phyloP scores from a whole-genome alignment of 2,888 invertebrate genomes.

The Brachynemurus nebulosus region DNA sequence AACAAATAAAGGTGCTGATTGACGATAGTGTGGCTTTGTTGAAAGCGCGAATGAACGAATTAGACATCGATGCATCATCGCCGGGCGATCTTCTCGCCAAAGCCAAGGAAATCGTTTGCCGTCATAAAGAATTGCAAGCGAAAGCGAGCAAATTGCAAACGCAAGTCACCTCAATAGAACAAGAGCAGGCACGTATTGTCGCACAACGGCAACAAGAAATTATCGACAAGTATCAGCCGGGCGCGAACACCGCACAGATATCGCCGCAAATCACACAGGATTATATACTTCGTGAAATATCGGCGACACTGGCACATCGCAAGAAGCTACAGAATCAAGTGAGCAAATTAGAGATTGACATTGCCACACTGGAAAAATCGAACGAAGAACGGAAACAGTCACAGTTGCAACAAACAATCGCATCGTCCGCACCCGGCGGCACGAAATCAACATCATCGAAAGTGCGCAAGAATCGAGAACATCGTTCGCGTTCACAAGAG shows the following conservation, averaged over 20 bases:
- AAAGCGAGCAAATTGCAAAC: constrained; percentile 76
- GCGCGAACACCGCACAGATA: constrained; percentile 42
- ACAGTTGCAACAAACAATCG: constrained; percentile 21
- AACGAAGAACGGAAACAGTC: constrained; percentile 45
- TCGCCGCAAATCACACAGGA: constrained; percentile 62
- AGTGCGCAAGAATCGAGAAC: constrained; percentile 51
- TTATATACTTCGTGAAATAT: constrained; percentile 73
- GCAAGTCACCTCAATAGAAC: constrained; percentile 61
- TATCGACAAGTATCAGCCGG: constrained; percentile 51
- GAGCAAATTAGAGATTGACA: constrained; percentile 64
- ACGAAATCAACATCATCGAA: constrained; percentile 29
- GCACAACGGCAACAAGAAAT: constrained; percentile 62
- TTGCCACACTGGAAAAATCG: constrained; percentile 57
- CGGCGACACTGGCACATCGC: constrained; percentile 65
- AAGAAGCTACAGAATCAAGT: constrained; percentile 74
- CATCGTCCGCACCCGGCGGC: constrained; percentile 23
- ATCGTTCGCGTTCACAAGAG: constrained; percentile 70
- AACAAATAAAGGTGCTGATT: constrained; percentile 82
- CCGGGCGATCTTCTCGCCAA: constrained; percentile 74
- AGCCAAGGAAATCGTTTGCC: constrained; percentile 82
- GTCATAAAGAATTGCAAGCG: constrained; percentile 84
- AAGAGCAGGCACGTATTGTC: constrained; percentile 59
- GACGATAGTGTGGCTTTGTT: constrained; percentile 82
- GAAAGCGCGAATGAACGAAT: constrained; percentile 79
- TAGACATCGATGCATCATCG: constrained; percentile 77